Base-by-base conservation (phyloP, 2,113 vertebrate species). In the Clupea harengus region DNA sequence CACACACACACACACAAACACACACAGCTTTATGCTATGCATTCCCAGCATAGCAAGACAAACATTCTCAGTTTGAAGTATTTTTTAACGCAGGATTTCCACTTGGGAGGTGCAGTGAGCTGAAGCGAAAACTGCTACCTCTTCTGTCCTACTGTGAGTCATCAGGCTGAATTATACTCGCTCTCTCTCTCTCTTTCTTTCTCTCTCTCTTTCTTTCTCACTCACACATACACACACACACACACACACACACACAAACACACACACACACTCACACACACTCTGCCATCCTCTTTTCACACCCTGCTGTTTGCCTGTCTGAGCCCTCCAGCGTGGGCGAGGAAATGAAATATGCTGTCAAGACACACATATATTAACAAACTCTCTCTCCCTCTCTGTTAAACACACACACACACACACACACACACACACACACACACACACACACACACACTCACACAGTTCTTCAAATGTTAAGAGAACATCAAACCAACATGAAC, bases 401-500 rank as follows among this genome's bases (percentile, higher is more conserved):
- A 60, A 17, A 22, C 57, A 64, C 20, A 22, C 22, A 64, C 57
- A n/a, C 57, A 72, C 67, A 72, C 67, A 72, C n/a, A 67, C 60
- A 67, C n/a, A 67, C 60, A 67, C 4, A 67, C 60, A 67, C 60
- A 67, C 7, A 67, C 22, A 28, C 25, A 32, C 25, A 32, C 67
- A 11, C 25, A 32, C 67, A 13, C 7, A 10, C 9, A 17, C 72
- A 32, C 72, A 39, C 28, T 39, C 72, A 39, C 32, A 39, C 11
- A 78, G 32, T 4, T 44, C 82, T 50, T 78, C 45, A 83, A 28
- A 83, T 72, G 32, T 52, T 52, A 44, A 78, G 45, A 83, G 28
- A 11, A 78, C 81, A 86, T 83, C 45, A 83, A 82, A 50, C 28
- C 44, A 54, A 82, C 80, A 60, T 84, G 82, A 72, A 72, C 64